Evolutionary conservation across 2,888 invertebrate species (phyloP), one percentile per base, ranked within the genome.

Genomic region (Campaea margaritaria): DNA sequence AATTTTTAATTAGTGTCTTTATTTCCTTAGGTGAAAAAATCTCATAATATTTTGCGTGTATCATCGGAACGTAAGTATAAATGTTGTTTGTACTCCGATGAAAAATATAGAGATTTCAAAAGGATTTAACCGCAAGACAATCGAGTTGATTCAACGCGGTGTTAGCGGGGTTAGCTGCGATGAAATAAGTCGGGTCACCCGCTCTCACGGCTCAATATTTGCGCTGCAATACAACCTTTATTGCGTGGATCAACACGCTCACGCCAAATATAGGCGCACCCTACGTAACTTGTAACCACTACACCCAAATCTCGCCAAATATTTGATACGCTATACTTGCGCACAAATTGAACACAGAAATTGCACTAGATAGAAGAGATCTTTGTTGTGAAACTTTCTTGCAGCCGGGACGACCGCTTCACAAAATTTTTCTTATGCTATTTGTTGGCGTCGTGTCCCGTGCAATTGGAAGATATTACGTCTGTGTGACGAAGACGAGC

Each of bases 171-270:
- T 82, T 85, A 86, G 81, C 74, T 72, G 75, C 82, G 83, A 82
- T 79, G 81, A 85, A 88, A 89, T 86, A 84, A 88, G 87, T 76
- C 77, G 85, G 82, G 85, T 86, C 83, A 83, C 69, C 75, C 79
- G 76, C 75, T 78, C 79, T 78, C 79, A 80, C 78, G 76, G 76
- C 85, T 82, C 84, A 85, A 90, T 89, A 87, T 89, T 89, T 89
- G 86, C 81, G 78, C 79, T 82, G 87, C 85, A 86, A 87, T 88
- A 87, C 83, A 81, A 79, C 81, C 82, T 90, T 89, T 89, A 88
- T 88, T 87, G 83, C 83, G 76, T 74, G 82, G 83, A 86, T 83
- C 85, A 84, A 84, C 85, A 83, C 75, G 78, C 74, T 79, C 74
- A 75, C 76, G 70, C 75, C 73, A 72, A 79, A 82, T 76, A 78